Base-by-base conservation (phyloP, 2,113 vertebrate genomes). In the Sciurus niger region DNA sequence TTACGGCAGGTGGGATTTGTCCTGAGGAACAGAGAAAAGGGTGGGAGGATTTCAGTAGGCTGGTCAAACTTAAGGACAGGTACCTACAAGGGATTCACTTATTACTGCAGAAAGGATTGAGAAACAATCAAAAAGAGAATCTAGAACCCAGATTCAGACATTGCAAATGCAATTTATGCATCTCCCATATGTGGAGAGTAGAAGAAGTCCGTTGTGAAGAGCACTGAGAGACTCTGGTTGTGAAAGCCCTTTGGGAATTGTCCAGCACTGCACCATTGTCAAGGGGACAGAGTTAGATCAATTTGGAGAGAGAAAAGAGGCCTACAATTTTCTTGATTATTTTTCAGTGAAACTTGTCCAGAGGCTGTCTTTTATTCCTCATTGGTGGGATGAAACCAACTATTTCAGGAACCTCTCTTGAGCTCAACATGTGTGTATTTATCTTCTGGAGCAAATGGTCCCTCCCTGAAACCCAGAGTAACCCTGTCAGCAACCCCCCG, bases 271-370 rank as follows among this genome's bases (percentile, higher is more conserved):
- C 30, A 25, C 2, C 3, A 2, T 72, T 28, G 48, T 88, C 43
- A 70, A 55, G 55, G 93, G 60, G 77, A 24, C 9, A 20, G 77
- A n/a, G 12, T 88, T 51, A 84, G 67, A 67, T 51, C 74, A 22
- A 12, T 76, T 12, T 55, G 74, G 40, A 92, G 92, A 73, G 12
- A 30, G 72, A 67, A 55, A 89, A 76, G 74, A 30, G 32, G 43
- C 46, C 80, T 92, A 72, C 46, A n/a, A 58, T 74, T 82, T 96
- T 72, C 96, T 95, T 58, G 79, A 82, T 93, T 30, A 14, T 60
- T 92, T 96, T 94, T 94, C 80, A 58, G 6, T 92, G 90, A 67
- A 53, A 84, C 63, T 89, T 89, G 55, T 79, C 58, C 72, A 73
- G 84, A 68, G 72, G 76, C 87, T 93, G 3, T 63, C 30, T 86